These are phyloP conservation scores for Meandrusa payeni DNA, from an alignment of 2,888 invertebrate genomes.

Conservation along the genomic window DNA sequence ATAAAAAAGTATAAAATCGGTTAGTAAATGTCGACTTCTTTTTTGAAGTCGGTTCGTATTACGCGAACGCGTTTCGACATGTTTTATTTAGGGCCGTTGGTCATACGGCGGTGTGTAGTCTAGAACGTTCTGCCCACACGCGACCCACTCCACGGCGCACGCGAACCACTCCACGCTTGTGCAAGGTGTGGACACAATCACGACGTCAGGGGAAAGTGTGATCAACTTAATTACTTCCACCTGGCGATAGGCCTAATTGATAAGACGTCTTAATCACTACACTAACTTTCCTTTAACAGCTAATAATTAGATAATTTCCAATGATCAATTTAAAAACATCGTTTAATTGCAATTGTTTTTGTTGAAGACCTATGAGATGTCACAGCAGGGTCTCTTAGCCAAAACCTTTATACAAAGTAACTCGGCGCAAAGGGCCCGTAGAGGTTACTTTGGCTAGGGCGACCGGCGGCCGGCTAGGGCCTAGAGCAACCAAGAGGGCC, in stretches of 20 bases:
- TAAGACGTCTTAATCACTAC: constrained; percentile 14
- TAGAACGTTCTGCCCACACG: constrained; percentile 40
- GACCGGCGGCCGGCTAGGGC: too few relatives aligned
- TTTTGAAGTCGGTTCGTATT: too few relatives aligned
- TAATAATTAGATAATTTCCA: background rate
- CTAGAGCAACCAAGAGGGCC: too few relatives aligned
- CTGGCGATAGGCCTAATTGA: background rate
- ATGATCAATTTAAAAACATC: constrained; percentile 14
- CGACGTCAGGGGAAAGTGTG: constrained; percentile 30
- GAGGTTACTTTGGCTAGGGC: too few relatives aligned
- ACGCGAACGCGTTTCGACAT: constrained; percentile 20
- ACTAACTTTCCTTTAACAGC: constrained; percentile 4
- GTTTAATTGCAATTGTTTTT: too few relatives aligned
- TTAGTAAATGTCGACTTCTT: too few relatives aligned
- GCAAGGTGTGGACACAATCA: constrained; percentile 31
- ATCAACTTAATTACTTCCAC: constrained; percentile 30
- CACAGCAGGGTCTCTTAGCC: too few relatives aligned
- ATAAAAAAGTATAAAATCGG: too few relatives aligned
- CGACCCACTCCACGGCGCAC: constrained; percentile 30
- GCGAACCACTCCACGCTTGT: too few relatives aligned
- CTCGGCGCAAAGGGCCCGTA: too few relatives aligned
- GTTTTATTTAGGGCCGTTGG: constrained; percentile 30
- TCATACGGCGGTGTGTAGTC: constrained; percentile 32
- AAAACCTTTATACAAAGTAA: too few relatives aligned
- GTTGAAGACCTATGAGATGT: too few relatives aligned